Evolutionary conservation across 2,888 invertebrate genomes (phyloP).

Genomic region (Terebella lapidaria): DNA sequence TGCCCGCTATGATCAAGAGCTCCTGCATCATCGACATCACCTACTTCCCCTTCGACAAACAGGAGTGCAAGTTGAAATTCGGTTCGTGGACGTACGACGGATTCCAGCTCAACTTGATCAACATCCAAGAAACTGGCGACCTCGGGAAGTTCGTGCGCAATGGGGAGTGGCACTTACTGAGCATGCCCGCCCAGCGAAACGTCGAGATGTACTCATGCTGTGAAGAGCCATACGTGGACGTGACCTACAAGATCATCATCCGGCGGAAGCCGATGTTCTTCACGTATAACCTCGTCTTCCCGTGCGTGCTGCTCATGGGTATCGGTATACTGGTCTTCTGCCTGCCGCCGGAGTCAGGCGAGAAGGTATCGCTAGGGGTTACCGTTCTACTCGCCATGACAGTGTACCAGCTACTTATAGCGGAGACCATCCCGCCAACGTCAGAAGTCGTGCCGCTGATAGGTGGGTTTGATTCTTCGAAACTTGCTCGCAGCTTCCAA

Average conservation of each 20-base stretch:
- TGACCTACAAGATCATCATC: constrained; percentile 25
- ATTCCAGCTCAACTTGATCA: constrained; percentile 40
- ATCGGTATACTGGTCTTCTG: constrained; percentile 33
- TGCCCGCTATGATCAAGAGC: constrained; percentile 25
- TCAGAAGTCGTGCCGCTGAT: constrained; percentile 45
- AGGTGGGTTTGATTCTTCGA: constrained; percentile 30
- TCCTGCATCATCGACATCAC: constrained; percentile 26
- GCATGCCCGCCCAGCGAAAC: constrained; percentile 24
- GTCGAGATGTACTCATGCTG: constrained; percentile 26
- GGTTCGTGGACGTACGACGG: constrained; percentile 63
- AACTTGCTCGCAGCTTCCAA: too few species aligned
- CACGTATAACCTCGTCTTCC: constrained; percentile 36
- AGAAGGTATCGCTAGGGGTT: constrained; percentile 40
- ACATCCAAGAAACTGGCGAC: constrained; percentile 20
- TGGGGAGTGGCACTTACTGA: constrained; percentile 26
- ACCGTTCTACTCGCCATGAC: constrained; percentile 45
- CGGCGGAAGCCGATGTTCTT: constrained; percentile 33
- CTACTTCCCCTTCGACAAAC: constrained; percentile 72
- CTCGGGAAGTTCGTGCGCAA: constrained; percentile 19
- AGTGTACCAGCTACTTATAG: constrained; percentile 43
- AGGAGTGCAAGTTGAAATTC: constrained; percentile 96
- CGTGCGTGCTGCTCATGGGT: constrained; percentile 35
- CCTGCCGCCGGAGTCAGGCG: constrained; percentile 39
- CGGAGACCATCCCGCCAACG: constrained; percentile 43
- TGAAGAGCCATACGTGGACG: constrained; percentile 26